Conservation (phyloP, 2,113 vertebrate species). For the Pseudorasbora parva region DNA sequence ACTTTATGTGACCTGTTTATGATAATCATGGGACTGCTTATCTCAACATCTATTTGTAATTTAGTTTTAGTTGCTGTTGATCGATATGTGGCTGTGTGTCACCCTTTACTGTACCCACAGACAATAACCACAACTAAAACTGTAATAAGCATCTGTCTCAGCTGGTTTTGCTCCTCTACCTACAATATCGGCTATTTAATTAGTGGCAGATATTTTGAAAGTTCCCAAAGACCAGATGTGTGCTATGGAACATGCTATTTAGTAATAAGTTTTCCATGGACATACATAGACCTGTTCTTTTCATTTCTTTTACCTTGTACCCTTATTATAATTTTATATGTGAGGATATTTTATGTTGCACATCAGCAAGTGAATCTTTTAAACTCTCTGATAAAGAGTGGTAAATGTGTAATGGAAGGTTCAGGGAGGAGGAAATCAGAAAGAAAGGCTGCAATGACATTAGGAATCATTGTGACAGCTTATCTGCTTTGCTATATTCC, state of each 20-base stretch:
- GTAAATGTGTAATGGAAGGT: background rate
- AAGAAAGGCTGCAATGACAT: constrained; percentile 10
- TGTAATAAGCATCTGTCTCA: constrained; percentile 26
- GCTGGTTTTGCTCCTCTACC: constrained; percentile 34
- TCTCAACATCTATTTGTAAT: background rate
- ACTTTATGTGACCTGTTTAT: constrained; percentile 22
- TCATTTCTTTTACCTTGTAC: background rate
- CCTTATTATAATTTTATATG: constrained; percentile 5
- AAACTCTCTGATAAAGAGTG: background rate
- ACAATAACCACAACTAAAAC: too few species aligned
- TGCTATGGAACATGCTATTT: too few species aligned
- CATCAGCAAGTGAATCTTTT: constrained; percentile 5
- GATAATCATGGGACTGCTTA: background rate
- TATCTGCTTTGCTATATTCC: constrained; percentile 25
- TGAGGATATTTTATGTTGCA: constrained; percentile 11
- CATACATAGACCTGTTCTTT: background rate
- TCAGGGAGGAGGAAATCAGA: background rate
- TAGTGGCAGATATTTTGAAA: background rate
- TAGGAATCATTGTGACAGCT: constrained; percentile 18
- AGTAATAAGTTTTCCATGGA: background rate
- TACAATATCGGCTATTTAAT: background rate
- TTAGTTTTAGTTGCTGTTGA: constrained; percentile 4
- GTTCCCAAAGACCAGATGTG: too few species aligned
- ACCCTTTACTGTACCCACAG: constrained; percentile 38
- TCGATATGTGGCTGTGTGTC: background rate